A percentile compares a stretch with the other conserved stretches of the same genome.
phyloP scores from a whole-genome alignment of 2,888 invertebrate genomes.

The Exocentrus adspersus region DNA sequence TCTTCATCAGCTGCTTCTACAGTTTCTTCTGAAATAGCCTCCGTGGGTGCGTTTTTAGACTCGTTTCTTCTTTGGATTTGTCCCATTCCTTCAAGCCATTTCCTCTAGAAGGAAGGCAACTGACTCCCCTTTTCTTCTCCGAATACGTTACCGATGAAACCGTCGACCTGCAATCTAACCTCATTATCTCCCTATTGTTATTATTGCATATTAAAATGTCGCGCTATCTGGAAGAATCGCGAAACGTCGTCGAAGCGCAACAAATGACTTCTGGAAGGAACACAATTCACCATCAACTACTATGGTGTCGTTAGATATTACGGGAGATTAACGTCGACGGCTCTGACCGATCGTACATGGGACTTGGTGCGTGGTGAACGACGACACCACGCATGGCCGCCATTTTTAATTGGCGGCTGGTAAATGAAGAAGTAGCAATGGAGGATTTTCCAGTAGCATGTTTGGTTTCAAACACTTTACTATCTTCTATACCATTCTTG shows the following conservation, averaged over 20 bases:
- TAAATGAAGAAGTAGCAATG: constrained; percentile 6
- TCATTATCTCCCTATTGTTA: constrained; percentile 37
- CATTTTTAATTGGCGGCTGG: constrained; percentile 38
- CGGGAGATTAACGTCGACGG: constrained; percentile 34
- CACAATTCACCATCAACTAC: constrained; percentile 41
- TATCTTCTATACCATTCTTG: too few relatives aligned
- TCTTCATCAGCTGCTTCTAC: too few relatives aligned
- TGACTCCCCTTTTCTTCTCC: too few relatives aligned
- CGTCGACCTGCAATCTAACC: constrained; percentile 7
- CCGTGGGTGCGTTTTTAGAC: too few relatives aligned
- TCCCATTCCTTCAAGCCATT: too few relatives aligned
- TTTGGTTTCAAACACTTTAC: too few relatives aligned
- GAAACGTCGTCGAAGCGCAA: constrained; percentile 53
- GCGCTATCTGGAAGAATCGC: constrained; percentile 52
- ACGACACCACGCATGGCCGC: constrained; percentile 35
- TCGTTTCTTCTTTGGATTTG: too few relatives aligned
- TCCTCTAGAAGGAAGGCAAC: too few relatives aligned
- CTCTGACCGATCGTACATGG: constrained; percentile 39
- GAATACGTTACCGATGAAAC: too few relatives aligned
- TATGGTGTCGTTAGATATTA: constrained; percentile 38
- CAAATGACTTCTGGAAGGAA: constrained; percentile 52
- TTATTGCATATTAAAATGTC: constrained; percentile 55
- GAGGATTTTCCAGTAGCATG: too few relatives aligned
- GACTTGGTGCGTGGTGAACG: constrained; percentile 33
- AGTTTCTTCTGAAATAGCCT: too few relatives aligned